A percentile compares a stretch with the other conserved stretches of the same genome.
These are phyloP conservation scores for Siderastrea siderea DNA, from an alignment of 92 coral and sea anemone genomes.

Conservation along the genomic window DNA sequence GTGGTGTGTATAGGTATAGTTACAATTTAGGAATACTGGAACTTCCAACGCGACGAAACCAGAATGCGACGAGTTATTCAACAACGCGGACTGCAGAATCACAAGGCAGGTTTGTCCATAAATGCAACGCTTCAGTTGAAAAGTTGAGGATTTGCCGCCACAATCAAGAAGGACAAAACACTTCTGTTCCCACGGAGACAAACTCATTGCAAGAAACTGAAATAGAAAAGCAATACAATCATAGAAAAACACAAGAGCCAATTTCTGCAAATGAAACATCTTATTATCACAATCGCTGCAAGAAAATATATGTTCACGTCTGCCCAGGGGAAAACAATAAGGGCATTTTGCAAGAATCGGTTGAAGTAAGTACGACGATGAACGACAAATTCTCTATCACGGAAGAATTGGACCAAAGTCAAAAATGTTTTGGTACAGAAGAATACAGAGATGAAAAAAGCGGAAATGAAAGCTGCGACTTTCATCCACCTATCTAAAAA, in stretches of 20 bases:
- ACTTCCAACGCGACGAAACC: neutral
- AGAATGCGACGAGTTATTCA: neutral
- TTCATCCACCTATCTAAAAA: constrained; percentile 22
- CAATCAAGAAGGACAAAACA: neutral
- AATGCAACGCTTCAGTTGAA: neutral
- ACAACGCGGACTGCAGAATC: neutral
- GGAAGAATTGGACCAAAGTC: neutral
- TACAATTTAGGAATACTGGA: constrained; percentile 57
- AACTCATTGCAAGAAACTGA: neutral
- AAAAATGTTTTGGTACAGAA: neutral
- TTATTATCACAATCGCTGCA: neutral
- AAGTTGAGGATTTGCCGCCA: neutral
- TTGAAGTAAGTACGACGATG: neutral
- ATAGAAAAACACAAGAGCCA: neutral
- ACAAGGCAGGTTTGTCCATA: neutral
- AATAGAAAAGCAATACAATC: neutral
- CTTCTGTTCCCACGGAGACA: neutral
- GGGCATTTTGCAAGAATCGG: neutral
- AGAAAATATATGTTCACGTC: neutral
- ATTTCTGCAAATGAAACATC: neutral
- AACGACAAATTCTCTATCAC: neutral
- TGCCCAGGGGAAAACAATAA: neutral
- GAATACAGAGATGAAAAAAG: neutral
- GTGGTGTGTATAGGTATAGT: constrained; percentile 52
- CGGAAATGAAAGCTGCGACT: neutral